A percentile compares a stretch with the other conserved stretches of the same genome.
phyloP scores from a whole-genome alignment of 2,113 vertebrate genomes.

The Tyto alba region DNA sequence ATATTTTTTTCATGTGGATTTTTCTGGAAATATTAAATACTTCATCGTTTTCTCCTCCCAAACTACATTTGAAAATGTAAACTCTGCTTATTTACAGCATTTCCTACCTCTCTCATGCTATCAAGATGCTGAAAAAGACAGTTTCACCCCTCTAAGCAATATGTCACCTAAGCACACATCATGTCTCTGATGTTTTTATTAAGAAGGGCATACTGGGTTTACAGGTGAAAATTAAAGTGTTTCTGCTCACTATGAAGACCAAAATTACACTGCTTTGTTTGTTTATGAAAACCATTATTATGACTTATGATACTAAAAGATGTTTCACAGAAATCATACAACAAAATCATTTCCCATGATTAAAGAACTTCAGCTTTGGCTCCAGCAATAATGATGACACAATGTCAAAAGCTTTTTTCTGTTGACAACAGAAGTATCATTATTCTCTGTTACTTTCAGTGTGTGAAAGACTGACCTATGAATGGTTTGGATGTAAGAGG shows the following conservation, averaged over 20 bases:
- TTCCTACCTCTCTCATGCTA: background rate
- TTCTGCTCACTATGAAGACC: background rate
- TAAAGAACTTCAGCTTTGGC: background rate
- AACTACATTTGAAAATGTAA: background rate
- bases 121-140: background rate
- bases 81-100: background rate
- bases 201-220: background rate
- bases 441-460: background rate
- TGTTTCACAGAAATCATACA: background rate
- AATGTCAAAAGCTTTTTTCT: background rate
- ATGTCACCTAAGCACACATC: background rate
- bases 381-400: background rate
- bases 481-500: background rate
- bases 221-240: background rate
- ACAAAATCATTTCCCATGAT: background rate
- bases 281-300: background rate
- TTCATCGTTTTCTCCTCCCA: background rate
- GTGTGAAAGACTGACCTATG: background rate
- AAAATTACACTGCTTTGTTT: background rate
- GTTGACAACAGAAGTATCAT: background rate
- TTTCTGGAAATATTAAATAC: background rate
- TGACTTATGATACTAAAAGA: background rate
- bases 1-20: background rate
- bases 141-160: background rate
- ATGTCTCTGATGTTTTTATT: background rate